Evolutionary conservation across 1,140 invertebrate species (phyloP).

Genomic region (Nasonia vitripennis): DNA sequence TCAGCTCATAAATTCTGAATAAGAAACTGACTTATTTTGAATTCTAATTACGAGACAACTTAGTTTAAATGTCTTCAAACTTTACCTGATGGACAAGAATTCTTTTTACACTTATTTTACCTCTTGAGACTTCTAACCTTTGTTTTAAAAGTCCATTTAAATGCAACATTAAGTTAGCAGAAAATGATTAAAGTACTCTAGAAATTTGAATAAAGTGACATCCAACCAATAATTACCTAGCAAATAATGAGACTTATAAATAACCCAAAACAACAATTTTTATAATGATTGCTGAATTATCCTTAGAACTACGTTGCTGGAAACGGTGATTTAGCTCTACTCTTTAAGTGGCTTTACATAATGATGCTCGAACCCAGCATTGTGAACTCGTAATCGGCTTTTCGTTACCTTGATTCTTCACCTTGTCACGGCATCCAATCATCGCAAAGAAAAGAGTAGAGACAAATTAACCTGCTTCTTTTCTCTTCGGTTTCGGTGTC

Average conservation of each 20-base stretch:
- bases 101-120: neutral
- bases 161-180: neutral
- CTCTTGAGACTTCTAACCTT: neutral
- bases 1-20: neutral
- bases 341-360: constrained; percentile 26
- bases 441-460: neutral
- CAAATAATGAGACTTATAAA: too few species aligned
- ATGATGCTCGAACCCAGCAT: constrained; percentile 32
- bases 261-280: too few species aligned
- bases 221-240: too few species aligned
- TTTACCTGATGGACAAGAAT: neutral
- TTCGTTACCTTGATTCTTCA: constrained; percentile 40
- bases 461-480: constrained; percentile 6
- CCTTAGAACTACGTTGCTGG: neutral
- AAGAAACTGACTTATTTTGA: neutral
- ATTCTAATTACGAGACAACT: too few species aligned
- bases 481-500: neutral
- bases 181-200: neutral
- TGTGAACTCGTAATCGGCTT: constrained; percentile 46
- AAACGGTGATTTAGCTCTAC: neutral
- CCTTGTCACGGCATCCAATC: constrained; percentile 37
- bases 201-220: too few species aligned
- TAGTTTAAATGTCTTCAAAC: too few species aligned
- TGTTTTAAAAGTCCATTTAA: neutral
- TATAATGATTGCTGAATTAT: neutral